Percentiles rank a stretch among this genome's conserved stretches.
phyloP scores from a whole-genome alignment of 1,140 invertebrate genomes.

The Andricus grossulariae region DNA sequence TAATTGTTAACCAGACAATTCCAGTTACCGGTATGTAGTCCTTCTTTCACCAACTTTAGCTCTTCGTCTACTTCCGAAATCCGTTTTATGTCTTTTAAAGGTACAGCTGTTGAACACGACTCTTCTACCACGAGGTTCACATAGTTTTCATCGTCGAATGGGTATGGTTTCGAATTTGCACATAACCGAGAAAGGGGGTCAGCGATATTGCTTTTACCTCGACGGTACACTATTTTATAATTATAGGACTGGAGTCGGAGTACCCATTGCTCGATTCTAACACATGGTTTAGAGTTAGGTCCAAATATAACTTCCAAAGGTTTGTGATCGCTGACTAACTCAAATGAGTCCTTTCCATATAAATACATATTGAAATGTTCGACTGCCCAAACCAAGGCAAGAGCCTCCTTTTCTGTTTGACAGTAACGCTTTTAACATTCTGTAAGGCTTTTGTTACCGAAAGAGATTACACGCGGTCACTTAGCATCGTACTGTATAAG shows the following conservation, averaged over 20 bases:
- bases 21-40: conserved; percentile 34
- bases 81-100: conserved; percentile 33
- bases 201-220: conserved; percentile 62
- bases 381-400: too few species aligned
- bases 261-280: conserved; percentile 54
- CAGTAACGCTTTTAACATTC: conserved; percentile 46
- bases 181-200: conserved; percentile 61
- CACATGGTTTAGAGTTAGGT: conserved; percentile 63
- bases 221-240: conserved; percentile 46
- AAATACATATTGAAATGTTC: conserved; percentile 44
- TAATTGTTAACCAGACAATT: conserved; percentile 16
- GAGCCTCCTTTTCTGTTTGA: conserved; percentile 58
- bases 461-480: conserved; percentile 36
- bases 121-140: not conserved
- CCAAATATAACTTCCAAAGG: too few species aligned
- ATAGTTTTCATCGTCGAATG: conserved; percentile 39
- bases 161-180: too few species aligned
- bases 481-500: conserved; percentile 52
- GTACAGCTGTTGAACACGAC: conserved; percentile 32
- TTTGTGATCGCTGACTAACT: too few species aligned
- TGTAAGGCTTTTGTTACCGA: conserved; percentile 43
- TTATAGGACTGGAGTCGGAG: too few species aligned
- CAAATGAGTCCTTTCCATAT: conserved; percentile 51
- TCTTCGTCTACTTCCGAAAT: conserved; percentile 31
- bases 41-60: conserved; percentile 33